Evolutionary conservation across 2,797 vertebrate species (phyloP), one percentile per base, ranked within the genome.

Genomic region (Podargus strigoides): DNA sequence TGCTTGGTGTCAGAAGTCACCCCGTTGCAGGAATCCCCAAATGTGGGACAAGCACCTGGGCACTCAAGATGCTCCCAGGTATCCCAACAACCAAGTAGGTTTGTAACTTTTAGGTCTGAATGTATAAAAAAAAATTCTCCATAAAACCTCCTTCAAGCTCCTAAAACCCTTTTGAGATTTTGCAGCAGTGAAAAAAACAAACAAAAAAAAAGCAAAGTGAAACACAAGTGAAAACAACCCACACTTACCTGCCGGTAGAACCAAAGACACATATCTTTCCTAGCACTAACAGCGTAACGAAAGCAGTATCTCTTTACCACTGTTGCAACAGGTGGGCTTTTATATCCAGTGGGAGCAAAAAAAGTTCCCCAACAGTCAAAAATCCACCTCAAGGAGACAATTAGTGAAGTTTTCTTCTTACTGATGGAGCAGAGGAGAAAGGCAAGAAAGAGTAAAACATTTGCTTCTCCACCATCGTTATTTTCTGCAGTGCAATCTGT

Each of bases 401-500:
- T 89, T 73, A 96, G 41, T 2, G 2, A 90, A 23, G 28, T 56
- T 88, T 91, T 84, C 82, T 95, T 95, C 67, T 86, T 14, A 8
- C 46, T 73, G 84, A 81, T 5, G 9, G 69, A 85, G 60, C 46
- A 90, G 60, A 85, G 36, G 55, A 86, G 28, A 91, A 87, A 81
- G 72, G 67, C 58, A 96, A 91, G 85, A 86, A 78, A 90, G 59
- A 92, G 46, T 53, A 79, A 87, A 95, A 93, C 88, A 87, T 90
- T 83, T 94, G 87, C 63, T 94, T 93, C 66, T 78, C 49, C 5
- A 7, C 87, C 81, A 92, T 66, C 75, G 90, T 66, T 96, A 93
- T 94, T 95, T 96, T 93, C 81, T 90, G 77, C 94, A 55, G 44
- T 8, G 78, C 95, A 96, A 93, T 95, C 95, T 96, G 93, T 94